A percentile compares a stretch with the other conserved stretches of the same genome.
These are phyloP conservation scores for Recurvirostra avosetta DNA, from an alignment of 2,113 vertebrate species.

Conservation along the genomic window DNA sequence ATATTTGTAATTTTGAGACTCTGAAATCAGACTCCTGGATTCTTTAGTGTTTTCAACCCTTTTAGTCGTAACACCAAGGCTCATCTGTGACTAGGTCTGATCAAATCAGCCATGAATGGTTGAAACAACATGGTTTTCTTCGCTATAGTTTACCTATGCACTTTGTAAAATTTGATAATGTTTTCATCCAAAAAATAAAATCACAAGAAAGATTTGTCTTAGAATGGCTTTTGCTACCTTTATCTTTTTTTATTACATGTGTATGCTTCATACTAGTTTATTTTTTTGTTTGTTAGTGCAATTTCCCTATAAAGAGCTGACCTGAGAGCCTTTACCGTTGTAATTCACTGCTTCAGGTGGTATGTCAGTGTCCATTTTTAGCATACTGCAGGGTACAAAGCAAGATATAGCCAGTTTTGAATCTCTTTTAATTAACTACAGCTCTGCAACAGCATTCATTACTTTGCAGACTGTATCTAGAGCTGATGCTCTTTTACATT, in stretches of 20 bases:
- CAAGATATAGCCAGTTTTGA: background rate
- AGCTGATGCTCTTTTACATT: background rate
- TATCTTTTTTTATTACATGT: background rate
- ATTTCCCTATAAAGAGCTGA: background rate
- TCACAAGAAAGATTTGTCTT: background rate
- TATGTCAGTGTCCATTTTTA: background rate
- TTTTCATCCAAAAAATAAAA: background rate
- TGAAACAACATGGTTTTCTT: background rate
- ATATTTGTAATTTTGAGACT: background rate
- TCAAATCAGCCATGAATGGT: background rate
- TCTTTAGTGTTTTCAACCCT: background rate
- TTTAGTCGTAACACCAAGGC: background rate
- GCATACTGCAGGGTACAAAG: background rate
- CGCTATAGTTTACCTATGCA: background rate
- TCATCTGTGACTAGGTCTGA: background rate
- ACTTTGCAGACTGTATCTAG: background rate
- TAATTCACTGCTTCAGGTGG: background rate
- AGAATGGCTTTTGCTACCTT: background rate
- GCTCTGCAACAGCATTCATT: background rate
- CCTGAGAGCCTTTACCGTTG: background rate
- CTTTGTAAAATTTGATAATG: background rate
- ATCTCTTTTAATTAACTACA: background rate
- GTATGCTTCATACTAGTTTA: fast-evolving
- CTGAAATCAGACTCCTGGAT: background rate
- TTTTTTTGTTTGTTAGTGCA: background rate